Evolutionary conservation across 1,140 invertebrate genomes (phyloP).

Genomic region (Drosophila quadrilineata): DNA sequence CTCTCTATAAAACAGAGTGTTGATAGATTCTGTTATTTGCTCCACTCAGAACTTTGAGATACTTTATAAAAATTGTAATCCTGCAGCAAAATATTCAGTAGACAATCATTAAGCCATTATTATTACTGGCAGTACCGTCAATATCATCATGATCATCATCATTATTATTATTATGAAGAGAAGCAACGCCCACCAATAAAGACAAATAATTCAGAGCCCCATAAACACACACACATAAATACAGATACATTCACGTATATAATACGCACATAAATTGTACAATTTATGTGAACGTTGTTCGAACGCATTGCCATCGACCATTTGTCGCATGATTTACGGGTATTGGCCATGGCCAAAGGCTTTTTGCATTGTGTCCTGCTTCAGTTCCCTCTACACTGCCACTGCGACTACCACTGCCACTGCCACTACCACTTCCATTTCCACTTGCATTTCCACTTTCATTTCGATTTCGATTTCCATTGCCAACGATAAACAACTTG

Average conservation of each 20-base stretch:
- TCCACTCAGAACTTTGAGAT: slow-evolving; percentile 34
- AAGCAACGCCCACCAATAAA: not conserved
- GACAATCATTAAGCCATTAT: slow-evolving; percentile 76
- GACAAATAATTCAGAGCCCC: not conserved
- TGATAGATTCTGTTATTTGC: slow-evolving; percentile 51
- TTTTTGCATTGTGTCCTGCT: too few relatives aligned
- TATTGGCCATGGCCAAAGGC: slow-evolving; percentile 21
- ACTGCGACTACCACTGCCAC: too few relatives aligned
- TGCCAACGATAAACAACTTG: slow-evolving; percentile 71
- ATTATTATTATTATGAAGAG: slow-evolving; percentile 61
- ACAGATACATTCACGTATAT: not conserved
- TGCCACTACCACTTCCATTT: too few relatives aligned
- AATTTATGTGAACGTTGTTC: slow-evolving; percentile 44
- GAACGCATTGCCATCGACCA: not conserved
- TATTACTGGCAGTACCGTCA: too few relatives aligned
- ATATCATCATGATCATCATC: too few relatives aligned
- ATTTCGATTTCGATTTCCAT: too few relatives aligned
- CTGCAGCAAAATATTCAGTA: not conserved
- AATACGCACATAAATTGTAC: slow-evolving; percentile 58
- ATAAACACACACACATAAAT: not conserved
- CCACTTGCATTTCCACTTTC: too few relatives aligned
- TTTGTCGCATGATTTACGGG: slow-evolving; percentile 54
- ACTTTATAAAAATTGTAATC: slow-evolving; percentile 61
- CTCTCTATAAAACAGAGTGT: too few relatives aligned
- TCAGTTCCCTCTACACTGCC: too few relatives aligned